Percentiles rank a stretch among this genome's conserved stretches.
Evolutionary conservation across 2,888 invertebrate species (phyloP).

Genomic region (Brachyptera putata): DNA sequence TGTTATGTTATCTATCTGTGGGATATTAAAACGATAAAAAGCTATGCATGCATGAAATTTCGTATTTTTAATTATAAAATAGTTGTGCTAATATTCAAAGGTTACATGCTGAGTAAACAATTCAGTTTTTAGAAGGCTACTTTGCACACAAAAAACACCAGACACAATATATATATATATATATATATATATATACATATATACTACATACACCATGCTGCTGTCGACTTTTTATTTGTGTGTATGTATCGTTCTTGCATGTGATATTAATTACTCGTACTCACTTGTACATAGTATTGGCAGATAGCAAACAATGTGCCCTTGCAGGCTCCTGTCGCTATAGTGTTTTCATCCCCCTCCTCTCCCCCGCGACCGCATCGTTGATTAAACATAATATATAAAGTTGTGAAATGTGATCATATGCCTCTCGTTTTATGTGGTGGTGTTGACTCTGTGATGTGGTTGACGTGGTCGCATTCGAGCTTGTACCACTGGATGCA

Average conservation of each 20-base stretch:
- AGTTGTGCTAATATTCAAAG: constrained; percentile 3
- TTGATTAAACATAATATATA: constrained; percentile 11
- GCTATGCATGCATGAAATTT: constrained; percentile 9
- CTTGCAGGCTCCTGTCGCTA: background rate
- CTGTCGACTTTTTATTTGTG: background rate
- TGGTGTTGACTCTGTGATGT: background rate
- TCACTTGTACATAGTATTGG: too few species aligned
- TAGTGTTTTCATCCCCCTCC: background rate
- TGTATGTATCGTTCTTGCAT: constrained; percentile 8
- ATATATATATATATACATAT: too few species aligned
- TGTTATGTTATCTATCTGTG: background rate
- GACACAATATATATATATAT: background rate
- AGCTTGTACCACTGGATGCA: constrained; percentile 13
- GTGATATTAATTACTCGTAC: constrained; percentile 12
- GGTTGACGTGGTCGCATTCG: constrained; percentile 11
- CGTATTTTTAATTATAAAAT: constrained; percentile 20
- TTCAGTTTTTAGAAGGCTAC: background rate
- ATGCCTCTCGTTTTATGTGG: background rate
- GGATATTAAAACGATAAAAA: background rate
- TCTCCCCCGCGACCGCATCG: background rate
- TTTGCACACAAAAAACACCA: background rate
- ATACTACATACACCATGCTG: too few species aligned
- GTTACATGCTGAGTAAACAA: constrained; percentile 5
- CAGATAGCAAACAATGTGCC: too few species aligned
- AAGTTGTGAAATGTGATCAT: constrained; percentile 10